Conservation (phyloP, 1,140 invertebrate species). For the Drosophila paulistorum region DNA sequence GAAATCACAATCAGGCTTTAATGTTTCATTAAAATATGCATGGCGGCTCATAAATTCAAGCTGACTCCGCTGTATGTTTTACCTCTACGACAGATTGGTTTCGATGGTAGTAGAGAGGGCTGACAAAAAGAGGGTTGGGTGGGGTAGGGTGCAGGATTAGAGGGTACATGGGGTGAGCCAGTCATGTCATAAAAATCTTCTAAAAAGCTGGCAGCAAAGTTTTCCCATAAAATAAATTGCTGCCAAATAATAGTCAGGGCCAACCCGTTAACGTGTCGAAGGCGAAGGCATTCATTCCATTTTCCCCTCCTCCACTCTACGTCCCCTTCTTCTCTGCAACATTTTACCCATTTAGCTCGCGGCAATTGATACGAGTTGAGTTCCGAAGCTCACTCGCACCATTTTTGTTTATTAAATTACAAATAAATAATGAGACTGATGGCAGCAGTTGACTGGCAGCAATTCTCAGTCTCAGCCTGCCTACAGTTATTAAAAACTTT, state of each 20-base stretch:
- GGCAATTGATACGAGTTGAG: constrained; percentile 56
- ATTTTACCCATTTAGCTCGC: constrained; percentile 24
- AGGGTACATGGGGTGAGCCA: background rate
- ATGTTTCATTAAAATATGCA: constrained; percentile 80
- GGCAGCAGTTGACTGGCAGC: constrained; percentile 63
- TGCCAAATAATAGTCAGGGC: constrained; percentile 64
- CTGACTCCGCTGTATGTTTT: constrained; percentile 52
- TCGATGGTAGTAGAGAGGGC: background rate
- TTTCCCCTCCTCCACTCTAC: constrained; percentile 9
- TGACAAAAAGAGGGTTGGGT: background rate
- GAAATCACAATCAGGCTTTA: constrained; percentile 65
- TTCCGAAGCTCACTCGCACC: constrained; percentile 21
- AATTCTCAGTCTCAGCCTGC: constrained; percentile 28
- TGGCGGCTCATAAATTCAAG: constrained; percentile 74
- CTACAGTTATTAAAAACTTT: constrained; percentile 77
- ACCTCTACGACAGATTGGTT: background rate
- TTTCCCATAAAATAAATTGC: constrained; percentile 81
- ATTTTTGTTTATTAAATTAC: constrained; percentile 80
- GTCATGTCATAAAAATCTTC: constrained; percentile 67
- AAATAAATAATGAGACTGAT: constrained; percentile 82
- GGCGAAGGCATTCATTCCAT: constrained; percentile 30
- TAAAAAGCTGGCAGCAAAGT: constrained; percentile 54
- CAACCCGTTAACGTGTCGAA: constrained; percentile 61
- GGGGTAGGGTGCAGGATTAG: background rate
- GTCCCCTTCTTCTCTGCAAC: background rate